Evolutionary conservation across 2,113 vertebrate species (phyloP).

Genomic region (Anhinga rufa): DNA sequence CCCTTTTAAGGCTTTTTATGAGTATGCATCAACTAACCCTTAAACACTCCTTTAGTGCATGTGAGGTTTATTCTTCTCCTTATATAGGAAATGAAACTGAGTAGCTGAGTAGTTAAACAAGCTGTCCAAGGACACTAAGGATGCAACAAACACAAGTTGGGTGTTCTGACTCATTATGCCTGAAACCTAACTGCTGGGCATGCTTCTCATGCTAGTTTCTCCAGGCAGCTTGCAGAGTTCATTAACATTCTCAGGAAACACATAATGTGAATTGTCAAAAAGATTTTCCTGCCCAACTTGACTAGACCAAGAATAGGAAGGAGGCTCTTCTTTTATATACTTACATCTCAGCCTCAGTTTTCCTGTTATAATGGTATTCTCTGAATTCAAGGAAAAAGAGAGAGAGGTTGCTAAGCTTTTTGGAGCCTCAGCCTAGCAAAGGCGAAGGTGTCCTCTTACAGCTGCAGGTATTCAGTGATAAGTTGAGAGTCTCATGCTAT

Average conservation of each 20-base stretch:
- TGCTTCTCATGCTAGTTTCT: not conserved
- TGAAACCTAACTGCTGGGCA: not conserved
- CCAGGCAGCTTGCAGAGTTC: not conserved
- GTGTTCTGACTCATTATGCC: not conserved
- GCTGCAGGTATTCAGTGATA: not conserved
- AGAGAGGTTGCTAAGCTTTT: not conserved
- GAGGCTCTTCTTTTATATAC: not conserved
- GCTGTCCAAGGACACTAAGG: not conserved
- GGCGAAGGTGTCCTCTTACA: slow-evolving; percentile 6
- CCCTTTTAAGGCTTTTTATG: slow-evolving; percentile 28
- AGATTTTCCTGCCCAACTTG: not conserved
- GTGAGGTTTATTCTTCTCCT: not conserved
- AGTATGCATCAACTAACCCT: not conserved
- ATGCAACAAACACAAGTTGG: not conserved
- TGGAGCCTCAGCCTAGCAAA: not conserved
- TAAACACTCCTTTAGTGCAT: not conserved
- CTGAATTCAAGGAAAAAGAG: not conserved
- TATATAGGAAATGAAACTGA: not conserved
- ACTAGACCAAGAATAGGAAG: not conserved
- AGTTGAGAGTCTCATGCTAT: not conserved
- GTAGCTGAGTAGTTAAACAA: not conserved
- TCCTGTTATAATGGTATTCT: not conserved
- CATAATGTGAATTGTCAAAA: not conserved
- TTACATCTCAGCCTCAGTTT: not conserved
- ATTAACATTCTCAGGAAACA: slow-evolving; percentile 5